phyloP scores from a whole-genome alignment of 1,140 invertebrate genomes.

The Plutomurus gul region DNA sequence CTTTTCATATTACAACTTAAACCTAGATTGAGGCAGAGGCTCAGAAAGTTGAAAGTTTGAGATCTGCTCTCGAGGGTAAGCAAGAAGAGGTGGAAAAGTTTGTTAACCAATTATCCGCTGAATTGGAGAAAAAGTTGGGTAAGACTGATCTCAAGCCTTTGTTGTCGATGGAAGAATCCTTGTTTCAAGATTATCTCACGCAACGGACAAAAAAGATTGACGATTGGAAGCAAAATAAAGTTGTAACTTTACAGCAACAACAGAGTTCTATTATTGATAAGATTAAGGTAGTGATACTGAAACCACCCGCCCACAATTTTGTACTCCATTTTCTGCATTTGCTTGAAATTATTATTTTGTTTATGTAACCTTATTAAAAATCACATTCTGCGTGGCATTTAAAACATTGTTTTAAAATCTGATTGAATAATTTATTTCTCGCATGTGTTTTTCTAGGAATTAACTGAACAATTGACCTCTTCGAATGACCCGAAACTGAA shows the following conservation, averaged over 20 bases:
- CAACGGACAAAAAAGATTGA: slow-evolving; percentile 38
- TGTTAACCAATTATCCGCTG: background rate
- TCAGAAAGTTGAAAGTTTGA: slow-evolving; percentile 41
- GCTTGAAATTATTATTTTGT: background rate
- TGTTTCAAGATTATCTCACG: slow-evolving; percentile 40
- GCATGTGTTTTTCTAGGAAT: slow-evolving; percentile 26
- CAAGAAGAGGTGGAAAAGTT: slow-evolving; percentile 36
- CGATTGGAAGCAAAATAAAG: slow-evolving; percentile 46
- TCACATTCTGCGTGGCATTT: background rate
- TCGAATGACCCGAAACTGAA: slow-evolving; percentile 37
- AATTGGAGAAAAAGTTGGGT: slow-evolving; percentile 40
- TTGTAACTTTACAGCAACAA: slow-evolving; percentile 32
- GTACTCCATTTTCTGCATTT: slow-evolving; percentile 12
- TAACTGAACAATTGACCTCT: slow-evolving; percentile 25
- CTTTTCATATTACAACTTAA: slow-evolving; percentile 10
- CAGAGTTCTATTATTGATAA: slow-evolving; percentile 32
- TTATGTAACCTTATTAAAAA: background rate
- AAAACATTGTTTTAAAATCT: background rate
- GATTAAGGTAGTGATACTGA: slow-evolving; percentile 36
- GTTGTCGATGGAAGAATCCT: slow-evolving; percentile 33
- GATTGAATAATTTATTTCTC: background rate
- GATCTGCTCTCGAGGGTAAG: slow-evolving; percentile 42
- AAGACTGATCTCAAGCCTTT: slow-evolving; percentile 42
- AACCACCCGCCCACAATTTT: background rate
- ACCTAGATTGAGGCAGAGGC: slow-evolving; percentile 51